phyloP scores from a whole-genome alignment of 2,113 vertebrate species.

The Rhea pennata region DNA sequence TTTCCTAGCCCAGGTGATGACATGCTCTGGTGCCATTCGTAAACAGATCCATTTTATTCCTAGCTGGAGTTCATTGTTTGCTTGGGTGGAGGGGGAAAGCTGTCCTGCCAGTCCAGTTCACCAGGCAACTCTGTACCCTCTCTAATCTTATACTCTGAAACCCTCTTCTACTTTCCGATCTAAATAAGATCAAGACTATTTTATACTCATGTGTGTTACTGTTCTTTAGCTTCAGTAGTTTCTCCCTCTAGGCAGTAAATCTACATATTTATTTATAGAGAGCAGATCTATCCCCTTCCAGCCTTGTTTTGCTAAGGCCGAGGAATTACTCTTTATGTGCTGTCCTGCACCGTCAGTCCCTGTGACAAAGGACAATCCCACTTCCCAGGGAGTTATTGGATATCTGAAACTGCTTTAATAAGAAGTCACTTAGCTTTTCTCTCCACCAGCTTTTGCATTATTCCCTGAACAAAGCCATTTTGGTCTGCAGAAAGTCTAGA shows the following conservation, averaged over 20 bases:
- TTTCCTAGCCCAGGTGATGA: background rate
- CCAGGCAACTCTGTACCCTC: background rate
- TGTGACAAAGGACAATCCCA: background rate
- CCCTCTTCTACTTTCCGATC: background rate
- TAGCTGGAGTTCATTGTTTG: background rate
- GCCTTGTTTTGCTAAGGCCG: background rate
- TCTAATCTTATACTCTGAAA: background rate
- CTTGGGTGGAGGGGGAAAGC: background rate
- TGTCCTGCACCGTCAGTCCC: background rate
- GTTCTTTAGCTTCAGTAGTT: constrained; percentile 11
- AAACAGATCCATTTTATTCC: background rate
- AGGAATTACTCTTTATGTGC: background rate
- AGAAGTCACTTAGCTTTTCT: constrained; percentile 21
- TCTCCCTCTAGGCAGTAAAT: background rate
- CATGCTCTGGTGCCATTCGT: background rate
- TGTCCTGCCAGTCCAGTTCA: background rate
- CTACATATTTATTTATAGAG: background rate
- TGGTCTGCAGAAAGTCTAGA: background rate
- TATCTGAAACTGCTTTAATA: constrained; percentile 13
- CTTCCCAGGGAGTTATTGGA: background rate
- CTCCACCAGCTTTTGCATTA: background rate
- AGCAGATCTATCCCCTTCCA: background rate
- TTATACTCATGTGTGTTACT: background rate
- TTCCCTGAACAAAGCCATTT: constrained; percentile 31
- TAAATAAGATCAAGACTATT: background rate